Evolutionary conservation across 2,888 invertebrate genomes (phyloP).

Genomic region (Chrysina gloriosa): DNA sequence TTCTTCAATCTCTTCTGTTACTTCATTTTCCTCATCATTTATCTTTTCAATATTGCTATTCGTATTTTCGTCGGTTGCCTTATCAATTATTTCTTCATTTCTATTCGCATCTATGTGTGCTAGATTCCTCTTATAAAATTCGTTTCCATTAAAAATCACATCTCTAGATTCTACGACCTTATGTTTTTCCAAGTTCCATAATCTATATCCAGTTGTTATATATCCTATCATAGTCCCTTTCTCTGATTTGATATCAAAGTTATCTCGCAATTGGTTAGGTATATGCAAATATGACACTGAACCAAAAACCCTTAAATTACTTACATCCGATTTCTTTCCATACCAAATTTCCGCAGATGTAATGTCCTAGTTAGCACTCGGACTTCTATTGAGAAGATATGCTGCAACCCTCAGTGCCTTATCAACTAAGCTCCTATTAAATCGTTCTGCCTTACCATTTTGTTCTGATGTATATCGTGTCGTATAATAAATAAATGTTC

Average conservation of each 20-base stretch:
- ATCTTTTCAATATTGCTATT: background rate
- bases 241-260: slow-evolving; percentile 38
- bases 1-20: background rate
- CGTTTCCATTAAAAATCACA: slow-evolving; percentile 38
- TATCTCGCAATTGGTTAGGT: slow-evolving; percentile 29
- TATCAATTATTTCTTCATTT: background rate
- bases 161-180: slow-evolving; percentile 37
- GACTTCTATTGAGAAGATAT: slow-evolving; percentile 41
- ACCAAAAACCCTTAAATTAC: slow-evolving; percentile 42
- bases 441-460: slow-evolving; percentile 44
- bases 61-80: background rate
- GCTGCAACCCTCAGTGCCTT: slow-evolving; percentile 37
- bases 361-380: background rate
- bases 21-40: background rate
- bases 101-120: background rate
- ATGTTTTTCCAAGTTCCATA: slow-evolving; percentile 35
- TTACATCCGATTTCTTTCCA: slow-evolving; percentile 39
- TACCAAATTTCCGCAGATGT: slow-evolving; percentile 42
- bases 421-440: slow-evolving; percentile 43
- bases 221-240: slow-evolving; percentile 40
- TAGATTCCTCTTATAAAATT: background rate
- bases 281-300: slow-evolving; percentile 39
- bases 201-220: slow-evolving; percentile 40
- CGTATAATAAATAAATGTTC: slow-evolving; percentile 42
- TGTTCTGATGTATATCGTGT: slow-evolving; percentile 41